These are phyloP conservation scores for Sakesphorus luctuosus DNA, from an alignment of 2,113 vertebrate genomes.

Conservation along the genomic window DNA sequence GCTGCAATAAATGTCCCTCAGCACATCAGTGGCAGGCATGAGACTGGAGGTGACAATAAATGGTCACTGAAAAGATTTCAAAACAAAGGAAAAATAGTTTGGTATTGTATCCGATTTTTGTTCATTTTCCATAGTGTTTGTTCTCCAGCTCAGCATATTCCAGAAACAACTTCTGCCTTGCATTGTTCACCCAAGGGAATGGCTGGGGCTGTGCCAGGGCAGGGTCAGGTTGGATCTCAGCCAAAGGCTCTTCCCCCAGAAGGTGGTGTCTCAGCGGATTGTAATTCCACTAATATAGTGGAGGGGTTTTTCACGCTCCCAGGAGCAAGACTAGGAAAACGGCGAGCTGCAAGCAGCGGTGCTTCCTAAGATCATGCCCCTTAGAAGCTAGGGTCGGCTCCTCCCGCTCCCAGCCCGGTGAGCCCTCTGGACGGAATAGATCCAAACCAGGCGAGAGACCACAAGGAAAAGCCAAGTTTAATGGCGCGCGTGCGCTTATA, in stretches of 20 bases:
- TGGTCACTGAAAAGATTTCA: neutral
- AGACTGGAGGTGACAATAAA: neutral
- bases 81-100: neutral
- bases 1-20: neutral
- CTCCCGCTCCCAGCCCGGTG: too few relatives aligned
- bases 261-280: too few relatives aligned
- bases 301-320: too few relatives aligned
- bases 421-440: too few relatives aligned
- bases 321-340: too few relatives aligned
- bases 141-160: neutral
- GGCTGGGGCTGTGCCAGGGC: neutral
- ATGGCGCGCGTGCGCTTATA: too few relatives aligned
- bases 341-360: too few relatives aligned
- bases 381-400: too few relatives aligned
- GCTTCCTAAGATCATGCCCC: too few relatives aligned
- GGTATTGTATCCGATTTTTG: neutral
- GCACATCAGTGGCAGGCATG: neutral
- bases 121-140: neutral
- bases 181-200: accelerated
- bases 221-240: neutral
- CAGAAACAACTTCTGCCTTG: neutral
- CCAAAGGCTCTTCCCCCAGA: neutral
- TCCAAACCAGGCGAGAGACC: too few relatives aligned
- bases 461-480: too few relatives aligned
- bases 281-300: too few relatives aligned